phyloP scores from a whole-genome alignment of 2,797 vertebrate genomes.

The Fundulus diaphanus region DNA sequence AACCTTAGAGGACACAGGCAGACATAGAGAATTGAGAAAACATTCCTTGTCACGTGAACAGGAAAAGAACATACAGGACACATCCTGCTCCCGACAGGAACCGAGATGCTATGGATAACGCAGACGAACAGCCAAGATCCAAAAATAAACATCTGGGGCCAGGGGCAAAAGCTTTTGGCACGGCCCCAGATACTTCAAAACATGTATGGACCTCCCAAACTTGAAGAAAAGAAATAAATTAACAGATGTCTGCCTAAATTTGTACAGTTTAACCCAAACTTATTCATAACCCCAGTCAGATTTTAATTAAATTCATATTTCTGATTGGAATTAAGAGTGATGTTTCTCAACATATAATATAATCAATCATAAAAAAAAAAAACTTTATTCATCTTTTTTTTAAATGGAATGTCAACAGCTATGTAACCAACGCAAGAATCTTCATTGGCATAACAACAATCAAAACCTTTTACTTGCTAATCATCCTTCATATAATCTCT shows the following conservation, averaged over 20 bases:
- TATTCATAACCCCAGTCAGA: neutral
- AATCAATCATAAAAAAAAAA: neutral
- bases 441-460: too few relatives aligned
- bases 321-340: too few relatives aligned
- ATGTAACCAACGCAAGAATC: neutral
- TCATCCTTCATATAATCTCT: too few relatives aligned
- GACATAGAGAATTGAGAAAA: neutral
- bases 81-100: slow-evolving; percentile 6
- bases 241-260: neutral
- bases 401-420: neutral
- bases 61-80: slow-evolving; percentile 3
- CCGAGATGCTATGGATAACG: slow-evolving; percentile 8
- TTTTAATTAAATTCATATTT: neutral
- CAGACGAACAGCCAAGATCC: neutral
- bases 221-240: neutral
- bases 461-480: too few relatives aligned
- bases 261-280: neutral
- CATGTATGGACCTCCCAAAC: neutral
- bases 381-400: neutral
- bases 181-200: neutral
- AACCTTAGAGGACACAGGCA: neutral
- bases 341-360: neutral
- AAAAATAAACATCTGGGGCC: slow-evolving; percentile 8
- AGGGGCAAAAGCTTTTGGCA: neutral
- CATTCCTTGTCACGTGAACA: slow-evolving; percentile 3